Evolutionary conservation across 2,888 invertebrate genomes (phyloP).

Genomic region (Ischnus inquisitorius): DNA sequence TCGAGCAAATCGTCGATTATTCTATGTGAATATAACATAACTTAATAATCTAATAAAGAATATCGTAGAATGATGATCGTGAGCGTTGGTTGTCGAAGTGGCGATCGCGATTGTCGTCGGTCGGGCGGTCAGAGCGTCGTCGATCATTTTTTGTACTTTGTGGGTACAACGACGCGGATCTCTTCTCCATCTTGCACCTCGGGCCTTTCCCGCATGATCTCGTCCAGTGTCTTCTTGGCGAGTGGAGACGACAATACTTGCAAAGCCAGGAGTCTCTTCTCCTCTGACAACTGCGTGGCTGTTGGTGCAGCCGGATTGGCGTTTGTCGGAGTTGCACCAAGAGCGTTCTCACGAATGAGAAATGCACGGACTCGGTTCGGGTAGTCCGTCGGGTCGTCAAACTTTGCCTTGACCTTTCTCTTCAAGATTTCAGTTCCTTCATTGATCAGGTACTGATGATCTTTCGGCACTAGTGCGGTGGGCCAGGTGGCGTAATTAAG

Average conservation of each 20-base stretch:
- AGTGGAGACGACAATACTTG: not conserved
- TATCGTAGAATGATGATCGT: too few relatives aligned
- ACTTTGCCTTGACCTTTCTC: constrained; percentile 37
- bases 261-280: not conserved
- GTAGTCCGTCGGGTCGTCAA: constrained; percentile 15
- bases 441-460: constrained; percentile 43
- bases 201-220: not conserved
- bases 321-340: not conserved
- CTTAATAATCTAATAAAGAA: too few relatives aligned
- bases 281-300: constrained; percentile 24
- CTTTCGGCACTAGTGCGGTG: constrained; percentile 5
- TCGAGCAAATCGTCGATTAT: too few relatives aligned
- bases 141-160: constrained; percentile 45
- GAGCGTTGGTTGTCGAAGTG: too few relatives aligned
- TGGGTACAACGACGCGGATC: constrained; percentile 12
- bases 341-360: constrained; percentile 50
- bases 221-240: not conserved
- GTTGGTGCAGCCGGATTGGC: not conserved
- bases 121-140: too few relatives aligned
- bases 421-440: constrained; percentile 31
- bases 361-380: constrained; percentile 28
- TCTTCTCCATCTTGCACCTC: constrained; percentile 28
- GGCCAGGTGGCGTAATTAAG: constrained; percentile 52
- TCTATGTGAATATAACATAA: too few relatives aligned
- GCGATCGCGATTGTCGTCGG: too few relatives aligned